Conservation (phyloP, 2,797 vertebrate species). For the Microctenopoma lineatum region DNA sequence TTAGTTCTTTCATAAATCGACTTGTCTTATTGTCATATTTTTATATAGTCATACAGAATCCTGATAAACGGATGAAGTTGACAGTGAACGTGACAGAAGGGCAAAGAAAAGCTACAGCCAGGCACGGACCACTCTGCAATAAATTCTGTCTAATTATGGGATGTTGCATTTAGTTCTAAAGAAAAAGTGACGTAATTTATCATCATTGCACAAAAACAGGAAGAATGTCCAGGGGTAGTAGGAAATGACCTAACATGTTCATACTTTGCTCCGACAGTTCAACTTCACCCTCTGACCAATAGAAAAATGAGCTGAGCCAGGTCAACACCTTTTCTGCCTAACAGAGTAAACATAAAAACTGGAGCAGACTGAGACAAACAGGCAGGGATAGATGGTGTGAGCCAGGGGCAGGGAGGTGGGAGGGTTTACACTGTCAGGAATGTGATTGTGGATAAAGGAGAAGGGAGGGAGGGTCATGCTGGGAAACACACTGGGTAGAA, state of each 20-base stretch:
- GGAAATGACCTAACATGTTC: slow-evolving; percentile 7
- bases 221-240: slow-evolving; percentile 25
- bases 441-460: slow-evolving; percentile 53
- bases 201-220: neutral
- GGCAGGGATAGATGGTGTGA: slow-evolving; percentile 11
- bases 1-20: too few species aligned
- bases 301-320: neutral
- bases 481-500: slow-evolving; percentile 40
- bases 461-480: slow-evolving; percentile 44
- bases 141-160: slow-evolving; percentile 4
- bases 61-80: neutral
- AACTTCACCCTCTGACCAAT: neutral
- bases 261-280: neutral
- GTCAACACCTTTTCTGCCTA: neutral
- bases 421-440: slow-evolving; percentile 52
- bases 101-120: neutral
- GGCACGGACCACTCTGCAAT: neutral
- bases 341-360: neutral
- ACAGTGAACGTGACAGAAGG: neutral
- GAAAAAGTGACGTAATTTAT: neutral
- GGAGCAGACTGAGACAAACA: slow-evolving; percentile 13
- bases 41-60: too few species aligned
- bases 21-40: too few species aligned
- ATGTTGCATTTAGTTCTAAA: slow-evolving; percentile 19
- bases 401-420: slow-evolving; percentile 31